phyloP scores from a whole-genome alignment of 2,113 vertebrate species.

The Tautogolabrus adspersus region DNA sequence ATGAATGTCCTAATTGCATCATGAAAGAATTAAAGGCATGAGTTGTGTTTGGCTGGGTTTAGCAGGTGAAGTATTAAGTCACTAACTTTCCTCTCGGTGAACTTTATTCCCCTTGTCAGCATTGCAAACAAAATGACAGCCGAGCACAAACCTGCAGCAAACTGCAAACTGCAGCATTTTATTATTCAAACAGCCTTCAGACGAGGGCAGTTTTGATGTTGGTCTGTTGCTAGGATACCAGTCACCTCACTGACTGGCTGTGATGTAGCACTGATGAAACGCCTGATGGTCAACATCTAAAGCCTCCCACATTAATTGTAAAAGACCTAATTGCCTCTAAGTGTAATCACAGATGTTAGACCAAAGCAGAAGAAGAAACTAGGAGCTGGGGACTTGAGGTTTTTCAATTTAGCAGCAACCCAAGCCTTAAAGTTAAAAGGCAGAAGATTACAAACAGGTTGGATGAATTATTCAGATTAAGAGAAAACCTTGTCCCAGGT shows the following conservation, averaged over 20 bases:
- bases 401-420: conserved; percentile 44
- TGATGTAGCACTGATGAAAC: conserved; percentile 54
- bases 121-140: conserved; percentile 65
- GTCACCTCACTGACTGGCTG: conserved; percentile 45
- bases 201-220: conserved; percentile 51
- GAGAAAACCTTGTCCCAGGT: conserved; percentile 46
- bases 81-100: conserved; percentile 60
- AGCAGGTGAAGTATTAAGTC: conserved; percentile 53
- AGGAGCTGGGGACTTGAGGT: neutral
- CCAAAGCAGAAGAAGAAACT: conserved; percentile 15
- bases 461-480: conserved; percentile 66
- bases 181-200: conserved; percentile 44
- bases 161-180: conserved; percentile 63
- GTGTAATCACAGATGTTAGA: conserved; percentile 59
- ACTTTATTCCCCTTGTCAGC: conserved; percentile 69
- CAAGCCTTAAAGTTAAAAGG: conserved; percentile 44
- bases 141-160: conserved; percentile 57
- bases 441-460: conserved; percentile 56
- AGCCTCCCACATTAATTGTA: conserved; percentile 33
- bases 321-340: conserved; percentile 59
- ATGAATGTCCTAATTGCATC: conserved; percentile 43
- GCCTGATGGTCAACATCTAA: conserved; percentile 56
- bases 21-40: conserved; percentile 34
- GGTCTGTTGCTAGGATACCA: conserved; percentile 51
- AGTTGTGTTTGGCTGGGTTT: conserved; percentile 63